These are phyloP conservation scores for Drosophila rubida DNA, from an alignment of 2,888 invertebrate genomes.

Conservation along the genomic window DNA sequence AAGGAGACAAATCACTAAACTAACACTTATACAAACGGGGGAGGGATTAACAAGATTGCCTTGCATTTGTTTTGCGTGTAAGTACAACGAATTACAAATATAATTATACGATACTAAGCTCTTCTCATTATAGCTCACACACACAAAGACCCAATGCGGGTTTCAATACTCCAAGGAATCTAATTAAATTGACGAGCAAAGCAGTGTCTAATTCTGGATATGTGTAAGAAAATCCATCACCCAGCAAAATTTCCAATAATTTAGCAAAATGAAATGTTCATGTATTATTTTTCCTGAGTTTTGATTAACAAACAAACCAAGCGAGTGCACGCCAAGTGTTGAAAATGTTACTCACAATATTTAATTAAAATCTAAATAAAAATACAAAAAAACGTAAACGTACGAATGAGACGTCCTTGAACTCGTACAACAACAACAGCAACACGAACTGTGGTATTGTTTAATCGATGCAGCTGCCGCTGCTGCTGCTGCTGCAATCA, in stretches of 20 bases:
- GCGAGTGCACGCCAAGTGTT: constrained; percentile 44
- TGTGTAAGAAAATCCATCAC: constrained; percentile 2
- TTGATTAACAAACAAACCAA: constrained; percentile 34
- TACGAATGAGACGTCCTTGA: constrained; percentile 45
- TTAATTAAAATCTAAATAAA: constrained; percentile 51
- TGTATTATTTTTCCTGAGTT: constrained; percentile 51
- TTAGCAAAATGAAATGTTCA: constrained; percentile 56
- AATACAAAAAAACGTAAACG: constrained; percentile 29
- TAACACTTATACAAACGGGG: constrained; percentile 58
- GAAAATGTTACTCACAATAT: constrained; percentile 54
- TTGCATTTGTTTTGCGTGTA: constrained; percentile 57
- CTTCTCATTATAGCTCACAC: constrained; percentile 33
- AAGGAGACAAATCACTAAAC: constrained; percentile 36
- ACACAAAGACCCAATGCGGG: constrained; percentile 12
- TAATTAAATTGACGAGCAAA: constrained; percentile 37
- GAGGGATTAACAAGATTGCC: constrained; percentile 80
- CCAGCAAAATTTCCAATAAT: constrained; percentile 49
- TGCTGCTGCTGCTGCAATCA: constrained; percentile 24
- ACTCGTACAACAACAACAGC: not conserved
- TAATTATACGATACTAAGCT: not conserved
- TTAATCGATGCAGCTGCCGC: constrained; percentile 64
- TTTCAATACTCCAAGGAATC: constrained; percentile 40
- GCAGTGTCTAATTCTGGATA: constrained; percentile 49
- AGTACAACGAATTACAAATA: constrained; percentile 17
- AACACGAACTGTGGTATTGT: constrained; percentile 42